These are phyloP conservation scores for Anoplolepis gracilipes DNA, from an alignment of 1,140 invertebrate species.

Conservation along the genomic window DNA sequence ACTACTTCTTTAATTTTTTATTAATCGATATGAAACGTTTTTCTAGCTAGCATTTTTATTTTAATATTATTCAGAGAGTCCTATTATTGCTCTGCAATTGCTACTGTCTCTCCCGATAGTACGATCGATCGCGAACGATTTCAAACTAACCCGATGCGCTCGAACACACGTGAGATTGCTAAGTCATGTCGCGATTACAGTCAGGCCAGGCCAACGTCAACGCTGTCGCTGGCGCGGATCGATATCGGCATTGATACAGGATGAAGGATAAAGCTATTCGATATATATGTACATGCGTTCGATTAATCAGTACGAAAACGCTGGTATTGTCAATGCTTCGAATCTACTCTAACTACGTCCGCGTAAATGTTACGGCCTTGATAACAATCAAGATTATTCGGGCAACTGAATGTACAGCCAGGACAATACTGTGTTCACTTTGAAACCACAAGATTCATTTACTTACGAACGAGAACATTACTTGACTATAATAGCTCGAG, in stretches of 20 bases:
- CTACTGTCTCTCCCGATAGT: slow-evolving; percentile 24
- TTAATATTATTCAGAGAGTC: slow-evolving; percentile 18
- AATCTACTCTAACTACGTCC: slow-evolving; percentile 64
- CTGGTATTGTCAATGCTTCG: slow-evolving; percentile 37
- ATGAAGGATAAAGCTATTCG: slow-evolving; percentile 53
- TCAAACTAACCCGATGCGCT: slow-evolving; percentile 50
- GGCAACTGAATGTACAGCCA: slow-evolving; percentile 54
- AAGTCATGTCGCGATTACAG: slow-evolving; percentile 60
- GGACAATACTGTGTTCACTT: slow-evolving; percentile 27
- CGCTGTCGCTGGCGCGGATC: slow-evolving; percentile 41
- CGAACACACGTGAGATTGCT: slow-evolving; percentile 60
- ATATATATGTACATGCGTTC: slow-evolving; percentile 56
- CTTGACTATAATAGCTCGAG: no score
- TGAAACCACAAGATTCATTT: slow-evolving; percentile 27
- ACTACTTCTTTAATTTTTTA: slow-evolving; percentile 10
- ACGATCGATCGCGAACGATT: slow-evolving; percentile 49
- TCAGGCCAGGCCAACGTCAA: slow-evolving; percentile 45
- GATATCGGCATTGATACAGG: slow-evolving; percentile 57
- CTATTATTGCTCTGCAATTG: not conserved
- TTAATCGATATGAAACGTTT: not conserved
- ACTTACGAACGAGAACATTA: not conserved
- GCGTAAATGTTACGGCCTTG: slow-evolving; percentile 70
- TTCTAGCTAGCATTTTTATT: not conserved
- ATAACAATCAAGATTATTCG: slow-evolving; percentile 73
- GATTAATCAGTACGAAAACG: slow-evolving; percentile 68